Conservation (phyloP, 2,797 vertebrate species). For the Microctenopoma stevenorrisi region DNA sequence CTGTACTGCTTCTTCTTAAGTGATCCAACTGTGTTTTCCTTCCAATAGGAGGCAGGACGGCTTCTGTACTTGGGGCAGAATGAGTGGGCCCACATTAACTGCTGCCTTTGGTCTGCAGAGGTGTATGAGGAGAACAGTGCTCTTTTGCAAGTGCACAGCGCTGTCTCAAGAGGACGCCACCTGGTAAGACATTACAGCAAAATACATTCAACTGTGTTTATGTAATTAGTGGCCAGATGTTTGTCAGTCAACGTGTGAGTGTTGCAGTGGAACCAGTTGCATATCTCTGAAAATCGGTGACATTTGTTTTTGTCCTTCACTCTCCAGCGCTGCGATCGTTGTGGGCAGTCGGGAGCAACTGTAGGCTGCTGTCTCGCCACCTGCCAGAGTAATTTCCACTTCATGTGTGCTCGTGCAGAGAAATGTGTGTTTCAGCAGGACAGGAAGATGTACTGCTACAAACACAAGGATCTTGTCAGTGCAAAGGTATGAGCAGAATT, state of each 20-base stretch:
- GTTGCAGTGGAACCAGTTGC: background rate
- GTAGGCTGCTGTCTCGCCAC: conserved; percentile 93
- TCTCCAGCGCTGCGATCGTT: conserved; percentile 91
- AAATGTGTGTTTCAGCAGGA: conserved; percentile 92
- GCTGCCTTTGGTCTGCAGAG: conserved; percentile 95
- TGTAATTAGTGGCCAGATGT: background rate
- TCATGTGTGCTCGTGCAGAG: conserved; percentile 92
- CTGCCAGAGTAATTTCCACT: conserved; percentile 95
- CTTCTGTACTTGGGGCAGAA: conserved; percentile 94
- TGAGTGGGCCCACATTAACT: conserved; percentile 95
- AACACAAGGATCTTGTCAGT: conserved; percentile 88
- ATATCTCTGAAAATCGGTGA: background rate
- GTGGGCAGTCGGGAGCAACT: conserved; percentile 89
- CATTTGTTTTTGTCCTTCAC: background rate
- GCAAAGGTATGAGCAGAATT: conserved; percentile 79
- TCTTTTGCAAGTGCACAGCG: conserved; percentile 91
- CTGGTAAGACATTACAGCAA: conserved; percentile 80
- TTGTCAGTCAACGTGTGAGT: background rate
- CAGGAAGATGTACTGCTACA: conserved; percentile 92
- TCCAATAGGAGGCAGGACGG: conserved; percentile 87
- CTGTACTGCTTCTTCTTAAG: background rate
- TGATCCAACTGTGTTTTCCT: background rate
- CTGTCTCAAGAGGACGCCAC: conserved; percentile 90
- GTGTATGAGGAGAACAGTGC: conserved; percentile 92
- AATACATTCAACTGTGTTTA: background rate